These are phyloP conservation scores for Oasisia sp. DNA, from an alignment of 2,888 invertebrate species.

Conservation along the genomic window DNA sequence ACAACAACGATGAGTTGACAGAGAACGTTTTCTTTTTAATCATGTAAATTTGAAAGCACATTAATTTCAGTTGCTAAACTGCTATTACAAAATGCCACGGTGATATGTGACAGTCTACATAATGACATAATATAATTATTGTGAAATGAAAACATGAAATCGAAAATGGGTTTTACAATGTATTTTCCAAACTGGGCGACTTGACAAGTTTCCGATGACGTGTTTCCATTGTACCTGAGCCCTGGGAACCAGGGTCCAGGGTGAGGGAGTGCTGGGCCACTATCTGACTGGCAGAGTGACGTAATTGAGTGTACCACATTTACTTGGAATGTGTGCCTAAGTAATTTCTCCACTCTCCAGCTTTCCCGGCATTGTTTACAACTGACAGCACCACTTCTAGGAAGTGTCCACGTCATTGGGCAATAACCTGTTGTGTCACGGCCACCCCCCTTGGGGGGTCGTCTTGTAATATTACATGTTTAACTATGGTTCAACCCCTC, in stretches of 20 bases:
- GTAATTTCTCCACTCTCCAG: not conserved
- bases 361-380: conserved; percentile 4
- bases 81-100: too few species aligned
- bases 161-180: not conserved
- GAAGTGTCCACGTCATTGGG: not conserved
- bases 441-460: not conserved
- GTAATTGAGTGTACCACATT: not conserved
- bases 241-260: not conserved
- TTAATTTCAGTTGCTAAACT: too few species aligned
- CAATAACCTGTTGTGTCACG: not conserved
- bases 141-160: too few species aligned
- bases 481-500: too few species aligned
- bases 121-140: too few species aligned
- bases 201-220: not conserved
- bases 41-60: too few species aligned
- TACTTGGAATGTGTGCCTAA: not conserved
- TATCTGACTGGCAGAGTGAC: not conserved
- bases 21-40: too few species aligned
- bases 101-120: too few species aligned
- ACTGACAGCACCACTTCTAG: not conserved
- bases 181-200: not conserved
- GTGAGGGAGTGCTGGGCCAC: not conserved
- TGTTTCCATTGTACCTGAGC: not conserved
- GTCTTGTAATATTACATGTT: not conserved
- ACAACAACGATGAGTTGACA: too few species aligned